Percentiles rank a stretch among this genome's conserved stretches.
phyloP scores from a whole-genome alignment of 1,140 invertebrate species.

The Drosophila rhopaloa region DNA sequence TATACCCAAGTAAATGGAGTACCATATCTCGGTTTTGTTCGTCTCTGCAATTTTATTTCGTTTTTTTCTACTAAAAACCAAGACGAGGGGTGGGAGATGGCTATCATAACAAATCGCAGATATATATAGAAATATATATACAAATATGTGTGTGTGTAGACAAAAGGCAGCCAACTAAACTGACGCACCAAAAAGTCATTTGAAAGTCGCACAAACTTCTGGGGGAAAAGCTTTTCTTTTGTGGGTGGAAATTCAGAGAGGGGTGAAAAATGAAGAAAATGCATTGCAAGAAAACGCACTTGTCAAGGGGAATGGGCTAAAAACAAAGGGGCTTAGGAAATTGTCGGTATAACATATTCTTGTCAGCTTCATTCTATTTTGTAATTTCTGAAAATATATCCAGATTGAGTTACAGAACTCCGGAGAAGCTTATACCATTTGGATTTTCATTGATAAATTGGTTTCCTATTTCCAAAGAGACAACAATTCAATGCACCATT shows the following conservation, averaged over 20 bases:
- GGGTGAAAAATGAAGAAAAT: conserved; percentile 18
- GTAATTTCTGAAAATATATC: conserved; percentile 2
- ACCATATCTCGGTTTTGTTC: conserved; percentile 16
- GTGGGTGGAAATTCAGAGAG: neutral
- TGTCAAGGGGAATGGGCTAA: conserved; percentile 6
- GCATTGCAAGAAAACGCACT: conserved; percentile 34
- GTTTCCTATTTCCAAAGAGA: no score
- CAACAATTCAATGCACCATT: no score
- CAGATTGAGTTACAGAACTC: neutral
- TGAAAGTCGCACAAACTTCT: conserved; percentile 48
- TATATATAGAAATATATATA: neutral
- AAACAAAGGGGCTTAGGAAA: conserved; percentile 7
- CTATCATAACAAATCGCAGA: conserved; percentile 36
- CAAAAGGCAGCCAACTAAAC: conserved; percentile 29
- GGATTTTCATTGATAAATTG: no score
- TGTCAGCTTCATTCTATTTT: neutral
- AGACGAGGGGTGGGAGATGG: neutral
- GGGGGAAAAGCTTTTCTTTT: conserved; percentile 9
- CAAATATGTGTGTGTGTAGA: conserved; percentile 11
- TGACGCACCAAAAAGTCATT: conserved; percentile 54
- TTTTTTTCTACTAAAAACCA: conserved; percentile 9
- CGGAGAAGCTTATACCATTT: no score
- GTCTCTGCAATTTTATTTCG: conserved; percentile 8
- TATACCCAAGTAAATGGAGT: conserved; percentile 14
- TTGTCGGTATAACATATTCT: conserved; percentile 1